Conservation (phyloP, 1,140 invertebrate species). For the Aphelinus atriplicis region DNA sequence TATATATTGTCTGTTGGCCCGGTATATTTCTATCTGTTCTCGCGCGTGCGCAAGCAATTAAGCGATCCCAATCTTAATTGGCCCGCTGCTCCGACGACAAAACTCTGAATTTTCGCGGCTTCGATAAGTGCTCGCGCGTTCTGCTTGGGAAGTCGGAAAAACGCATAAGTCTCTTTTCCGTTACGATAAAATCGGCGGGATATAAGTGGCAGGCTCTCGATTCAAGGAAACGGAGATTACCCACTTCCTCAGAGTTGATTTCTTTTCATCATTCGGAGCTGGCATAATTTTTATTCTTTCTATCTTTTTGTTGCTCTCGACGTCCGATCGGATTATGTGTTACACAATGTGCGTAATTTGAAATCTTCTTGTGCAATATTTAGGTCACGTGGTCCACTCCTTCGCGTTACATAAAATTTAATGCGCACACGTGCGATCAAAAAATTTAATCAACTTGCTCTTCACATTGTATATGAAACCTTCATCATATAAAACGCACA, state of each 20-base stretch:
- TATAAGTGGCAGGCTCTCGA: neutral
- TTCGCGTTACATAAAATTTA: too few relatives aligned
- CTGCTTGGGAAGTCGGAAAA: constrained; percentile 2
- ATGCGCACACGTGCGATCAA: too few relatives aligned
- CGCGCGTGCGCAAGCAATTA: constrained; percentile 3
- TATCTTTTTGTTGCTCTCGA: neutral
- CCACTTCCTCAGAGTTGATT: neutral
- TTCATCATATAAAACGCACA: too few relatives aligned
- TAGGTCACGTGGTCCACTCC: too few relatives aligned
- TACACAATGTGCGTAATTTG: constrained; percentile 7
- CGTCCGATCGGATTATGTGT: neutral
- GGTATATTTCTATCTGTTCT: too few relatives aligned
- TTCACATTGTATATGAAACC: too few relatives aligned
- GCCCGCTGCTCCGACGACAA: neutral
- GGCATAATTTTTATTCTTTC: neutral
- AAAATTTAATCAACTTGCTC: too few relatives aligned
- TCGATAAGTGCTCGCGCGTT: neutral
- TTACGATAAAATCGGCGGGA: neutral
- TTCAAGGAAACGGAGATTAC: constrained; percentile 2
- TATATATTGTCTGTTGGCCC: too few relatives aligned
- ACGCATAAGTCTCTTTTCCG: neutral
- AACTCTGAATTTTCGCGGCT: neutral
- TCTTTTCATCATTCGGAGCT: neutral
- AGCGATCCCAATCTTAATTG: constrained; percentile 17
- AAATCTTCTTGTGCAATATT: too few relatives aligned